A percentile compares a stretch with the other conserved stretches of the same genome.
Conservation (phyloP, 92 coral and sea anemone genomes). For the Parazoanthus darwini region DNA sequence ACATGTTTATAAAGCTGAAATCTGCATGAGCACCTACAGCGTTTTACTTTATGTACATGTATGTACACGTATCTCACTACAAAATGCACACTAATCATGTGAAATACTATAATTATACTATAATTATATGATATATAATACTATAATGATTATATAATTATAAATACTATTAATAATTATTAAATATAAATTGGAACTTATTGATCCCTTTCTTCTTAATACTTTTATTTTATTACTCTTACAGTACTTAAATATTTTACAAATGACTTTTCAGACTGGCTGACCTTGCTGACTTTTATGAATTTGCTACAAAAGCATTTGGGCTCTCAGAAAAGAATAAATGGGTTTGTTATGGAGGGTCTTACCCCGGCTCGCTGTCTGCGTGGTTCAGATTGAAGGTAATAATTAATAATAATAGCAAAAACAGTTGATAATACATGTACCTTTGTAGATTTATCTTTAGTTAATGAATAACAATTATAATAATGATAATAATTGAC, state of each 20-base stretch:
- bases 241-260: not conserved
- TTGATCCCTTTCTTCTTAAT: not conserved
- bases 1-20: no score
- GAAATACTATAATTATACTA: no score
- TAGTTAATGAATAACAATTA: not conserved
- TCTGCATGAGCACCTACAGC: no score
- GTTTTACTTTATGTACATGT: no score
- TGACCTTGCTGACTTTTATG: constrained; percentile 68
- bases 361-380: constrained; percentile 72
- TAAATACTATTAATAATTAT: no score
- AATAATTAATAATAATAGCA: not conserved
- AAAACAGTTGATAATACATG: not conserved
- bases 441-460: no score
- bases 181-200: not conserved
- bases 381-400: constrained; percentile 87
- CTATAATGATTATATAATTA: no score
- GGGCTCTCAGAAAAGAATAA: constrained; percentile 60
- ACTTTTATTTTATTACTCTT: no score
- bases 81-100: no score
- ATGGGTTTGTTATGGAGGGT: constrained; percentile 80
- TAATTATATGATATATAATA: no score
- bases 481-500: not conserved
- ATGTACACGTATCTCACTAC: no score
- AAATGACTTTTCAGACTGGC: constrained; percentile 51
- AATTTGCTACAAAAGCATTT: constrained; percentile 62